phyloP scores from a whole-genome alignment of 2,113 vertebrate species.

The Perca fluviatilis region DNA sequence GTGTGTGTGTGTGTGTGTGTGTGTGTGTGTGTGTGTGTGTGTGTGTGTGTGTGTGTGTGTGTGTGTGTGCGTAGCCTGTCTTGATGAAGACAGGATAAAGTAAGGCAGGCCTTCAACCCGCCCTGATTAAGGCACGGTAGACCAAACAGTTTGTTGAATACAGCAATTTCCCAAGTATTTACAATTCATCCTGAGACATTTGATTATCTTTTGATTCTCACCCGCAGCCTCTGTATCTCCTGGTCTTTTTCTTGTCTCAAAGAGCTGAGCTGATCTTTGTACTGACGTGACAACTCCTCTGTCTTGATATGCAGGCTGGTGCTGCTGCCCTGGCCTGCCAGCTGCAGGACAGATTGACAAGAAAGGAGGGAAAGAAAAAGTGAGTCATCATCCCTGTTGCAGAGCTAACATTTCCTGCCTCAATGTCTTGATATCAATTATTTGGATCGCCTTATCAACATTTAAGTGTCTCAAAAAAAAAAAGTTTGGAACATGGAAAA shows the following conservation, averaged over 20 bases:
- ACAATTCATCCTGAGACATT: no score
- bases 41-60: no score
- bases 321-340: slow-evolving; percentile 77
- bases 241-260: slow-evolving; percentile 90
- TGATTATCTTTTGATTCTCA: slow-evolving; percentile 62
- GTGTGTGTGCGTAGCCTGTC: no score
- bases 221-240: slow-evolving; percentile 90
- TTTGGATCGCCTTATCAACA: neutral
- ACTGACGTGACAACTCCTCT: slow-evolving; percentile 91
- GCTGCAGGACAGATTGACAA: slow-evolving; percentile 48
- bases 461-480: neutral
- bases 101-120: no score
- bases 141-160: no score
- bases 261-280: slow-evolving; percentile 88
- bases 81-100: no score
- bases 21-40: no score
- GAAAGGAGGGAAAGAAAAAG: neutral
- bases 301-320: slow-evolving; percentile 86
- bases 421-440: neutral
- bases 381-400: neutral
- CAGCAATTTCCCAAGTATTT: no score
- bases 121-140: no score
- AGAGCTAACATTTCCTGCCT: neutral
- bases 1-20: no score
- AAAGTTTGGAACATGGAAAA: neutral